Evolutionary conservation across 2,113 vertebrate genomes (phyloP).

Genomic region (Tapirus terrestris): DNA sequence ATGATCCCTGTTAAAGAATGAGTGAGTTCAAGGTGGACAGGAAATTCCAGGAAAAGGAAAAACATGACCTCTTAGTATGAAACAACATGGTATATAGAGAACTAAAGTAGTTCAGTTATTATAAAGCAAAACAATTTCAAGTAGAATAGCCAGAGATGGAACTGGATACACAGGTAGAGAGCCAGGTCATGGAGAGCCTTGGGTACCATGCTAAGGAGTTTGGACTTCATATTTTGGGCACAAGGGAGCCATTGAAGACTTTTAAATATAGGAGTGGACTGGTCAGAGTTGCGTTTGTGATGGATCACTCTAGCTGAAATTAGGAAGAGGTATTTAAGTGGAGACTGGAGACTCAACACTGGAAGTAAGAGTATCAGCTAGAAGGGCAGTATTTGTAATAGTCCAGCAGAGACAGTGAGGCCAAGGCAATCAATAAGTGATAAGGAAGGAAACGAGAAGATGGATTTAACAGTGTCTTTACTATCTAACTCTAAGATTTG

Average conservation of each 20-base stretch:
- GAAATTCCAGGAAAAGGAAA: neutral
- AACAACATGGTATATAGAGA: neutral
- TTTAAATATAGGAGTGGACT: constrained; percentile 10
- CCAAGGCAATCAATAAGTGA: neutral
- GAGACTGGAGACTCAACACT: neutral
- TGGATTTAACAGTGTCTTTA: constrained; percentile 1
- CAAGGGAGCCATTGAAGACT: neutral
- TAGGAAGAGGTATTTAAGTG: constrained; percentile 39
- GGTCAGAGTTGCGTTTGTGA: constrained; percentile 18
- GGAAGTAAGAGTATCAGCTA: neutral
- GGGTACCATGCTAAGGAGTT: neutral
- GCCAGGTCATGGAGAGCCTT: neutral
- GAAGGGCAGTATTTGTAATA: neutral
- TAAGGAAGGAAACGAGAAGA: neutral
- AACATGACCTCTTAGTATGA: neutral
- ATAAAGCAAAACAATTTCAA: neutral
- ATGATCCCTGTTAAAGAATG: constrained; percentile 7
- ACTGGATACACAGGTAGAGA: neutral
- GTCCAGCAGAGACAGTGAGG: neutral
- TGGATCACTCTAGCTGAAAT: neutral
- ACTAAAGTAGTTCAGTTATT: neutral
- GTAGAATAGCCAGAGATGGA: neutral
- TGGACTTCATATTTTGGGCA: neutral
- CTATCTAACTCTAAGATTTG: neutral
- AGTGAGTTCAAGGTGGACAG: neutral